Percentiles rank a stretch among this genome's conserved stretches.
These are phyloP conservation scores for Lamellibrachia columna DNA, from an alignment of 2,888 invertebrate species.

Conservation along the genomic window DNA sequence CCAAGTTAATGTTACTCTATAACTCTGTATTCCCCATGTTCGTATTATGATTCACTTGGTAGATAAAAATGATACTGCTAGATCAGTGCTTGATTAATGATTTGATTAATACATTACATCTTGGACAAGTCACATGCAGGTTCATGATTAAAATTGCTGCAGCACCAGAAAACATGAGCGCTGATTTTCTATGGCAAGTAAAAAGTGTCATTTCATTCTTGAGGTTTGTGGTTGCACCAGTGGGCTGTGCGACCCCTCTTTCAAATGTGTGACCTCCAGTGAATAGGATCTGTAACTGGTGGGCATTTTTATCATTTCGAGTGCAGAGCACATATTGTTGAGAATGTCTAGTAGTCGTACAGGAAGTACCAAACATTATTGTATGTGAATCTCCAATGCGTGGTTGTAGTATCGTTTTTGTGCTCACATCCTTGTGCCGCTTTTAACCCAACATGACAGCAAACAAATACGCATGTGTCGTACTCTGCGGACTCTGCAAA, in stretches of 20 bases:
- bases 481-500: background rate
- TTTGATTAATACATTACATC: too few species aligned
- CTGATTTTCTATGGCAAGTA: background rate
- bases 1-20: too few species aligned
- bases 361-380: background rate
- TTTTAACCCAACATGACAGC: background rate
- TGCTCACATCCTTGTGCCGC: background rate
- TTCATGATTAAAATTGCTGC: background rate
- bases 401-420: background rate
- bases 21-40: too few species aligned
- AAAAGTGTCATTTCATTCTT: background rate
- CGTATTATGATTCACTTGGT: too few species aligned
- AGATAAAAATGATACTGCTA: too few species aligned
- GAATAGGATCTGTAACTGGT: background rate
- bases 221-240: background rate
- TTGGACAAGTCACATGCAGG: background rate
- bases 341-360: background rate
- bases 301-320: background rate
- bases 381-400: background rate
- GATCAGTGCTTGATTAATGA: too few species aligned
- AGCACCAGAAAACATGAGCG: background rate
- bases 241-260: background rate
- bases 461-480: background rate
- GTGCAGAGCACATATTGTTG: background rate
- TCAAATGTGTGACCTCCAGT: background rate